Evolutionary conservation across 2,113 vertebrate species (phyloP), one percentile per base, ranked within the genome.

Genomic region (Psittacula cyanocephala): DNA sequence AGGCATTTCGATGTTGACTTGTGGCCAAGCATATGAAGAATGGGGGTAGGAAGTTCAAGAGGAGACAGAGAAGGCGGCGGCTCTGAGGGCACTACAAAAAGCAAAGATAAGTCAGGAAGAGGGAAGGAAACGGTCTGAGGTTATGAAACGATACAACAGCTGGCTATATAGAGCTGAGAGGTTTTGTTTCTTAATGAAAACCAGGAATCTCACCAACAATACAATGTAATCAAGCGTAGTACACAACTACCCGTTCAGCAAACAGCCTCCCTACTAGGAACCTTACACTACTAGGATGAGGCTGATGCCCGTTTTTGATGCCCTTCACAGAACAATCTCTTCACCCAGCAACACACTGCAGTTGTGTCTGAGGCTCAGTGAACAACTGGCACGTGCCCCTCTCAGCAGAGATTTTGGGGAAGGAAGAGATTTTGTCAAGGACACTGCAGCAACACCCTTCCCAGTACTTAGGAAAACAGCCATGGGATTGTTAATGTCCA

Each of bases 11-110:
- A 27, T 50, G 59, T 14, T 91, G 89, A 76, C 79, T 83, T 37
- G 71, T 50, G 82, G 89, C 87, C 93, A 96, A 94, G 76, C 55
- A 69, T 9, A 81, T 39, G 53, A 88, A 86, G 90, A 88, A 96
- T 10, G 14, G 44, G 39, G 27, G 39, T 67, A 91, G 79, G 92
- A 88, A 81, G 93, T 88, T 90, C 91, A 94, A 90, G 60, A 93
- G 83, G 44, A 93, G 83, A 90, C 43, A 78, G 59, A 95, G 93
- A 83, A 91, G 76, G 81, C 24, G 19, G 47, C 4, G 8, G 52
- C 57, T 90, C 88, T 68, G 62, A 93, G 70, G 41, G 72, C 86
- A 93, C 67, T 71, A 79, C 43, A 79, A 47, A 84, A 79, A 86
- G 71, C 2, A 1, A 84, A 80, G 35, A 87, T 29, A 83, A 76